phyloP scores from a whole-genome alignment of 2,797 vertebrate species.

The Danionella dracula region DNA sequence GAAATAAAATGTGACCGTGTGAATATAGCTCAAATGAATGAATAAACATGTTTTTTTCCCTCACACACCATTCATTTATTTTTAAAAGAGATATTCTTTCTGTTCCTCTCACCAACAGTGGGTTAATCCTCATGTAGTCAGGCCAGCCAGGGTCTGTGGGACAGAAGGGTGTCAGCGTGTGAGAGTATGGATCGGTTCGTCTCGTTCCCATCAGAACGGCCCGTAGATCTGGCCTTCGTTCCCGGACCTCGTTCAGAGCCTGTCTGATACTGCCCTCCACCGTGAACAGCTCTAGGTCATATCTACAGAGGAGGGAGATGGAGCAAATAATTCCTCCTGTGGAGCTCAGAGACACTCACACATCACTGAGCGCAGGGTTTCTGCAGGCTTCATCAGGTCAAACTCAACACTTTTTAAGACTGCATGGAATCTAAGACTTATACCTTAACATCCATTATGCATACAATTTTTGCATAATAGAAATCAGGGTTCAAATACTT shows the following conservation, averaged over 20 bases:
- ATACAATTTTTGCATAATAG: too few species aligned
- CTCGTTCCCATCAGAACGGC: constrained; percentile 93
- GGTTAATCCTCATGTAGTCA: constrained; percentile 86
- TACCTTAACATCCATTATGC: too few species aligned
- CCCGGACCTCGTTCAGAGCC: constrained; percentile 74
- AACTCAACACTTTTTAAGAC: too few species aligned
- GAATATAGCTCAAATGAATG: too few species aligned
- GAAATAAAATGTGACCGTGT: too few species aligned
- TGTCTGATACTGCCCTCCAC: constrained; percentile 85
- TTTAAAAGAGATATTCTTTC: too few species aligned
- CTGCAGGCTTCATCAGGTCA: not conserved
- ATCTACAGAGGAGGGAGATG: constrained; percentile 61
- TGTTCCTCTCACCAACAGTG: constrained; percentile 74
- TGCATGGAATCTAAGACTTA: too few species aligned
- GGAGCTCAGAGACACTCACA: not conserved
- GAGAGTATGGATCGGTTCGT: constrained; percentile 85
- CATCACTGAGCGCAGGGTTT: not conserved
- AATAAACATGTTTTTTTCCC: too few species aligned
- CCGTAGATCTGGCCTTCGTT: constrained; percentile 72
- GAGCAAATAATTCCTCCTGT: constrained; percentile 2
- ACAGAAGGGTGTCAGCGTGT: constrained; percentile 76
- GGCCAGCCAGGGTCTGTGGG: constrained; percentile 88
- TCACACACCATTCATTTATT: too few species aligned
- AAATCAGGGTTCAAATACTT: too few species aligned
- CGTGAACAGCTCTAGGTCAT: constrained; percentile 73